phyloP scores from a whole-genome alignment of 1,140 invertebrate species.

The Linepithema humile region DNA sequence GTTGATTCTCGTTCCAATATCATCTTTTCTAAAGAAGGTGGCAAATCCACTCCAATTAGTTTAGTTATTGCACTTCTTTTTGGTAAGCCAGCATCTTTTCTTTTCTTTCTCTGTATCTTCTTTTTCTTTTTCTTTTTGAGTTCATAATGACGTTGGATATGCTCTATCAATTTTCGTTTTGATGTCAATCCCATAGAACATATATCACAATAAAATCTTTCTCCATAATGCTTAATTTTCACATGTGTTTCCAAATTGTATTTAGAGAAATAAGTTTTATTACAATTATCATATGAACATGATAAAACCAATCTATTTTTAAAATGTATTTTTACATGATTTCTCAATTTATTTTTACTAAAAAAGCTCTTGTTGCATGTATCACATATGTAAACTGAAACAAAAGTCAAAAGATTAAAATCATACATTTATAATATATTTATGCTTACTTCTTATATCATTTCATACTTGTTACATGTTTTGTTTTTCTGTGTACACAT shows the following conservation, averaged over 20 bases:
- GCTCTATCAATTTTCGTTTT: conserved; percentile 63
- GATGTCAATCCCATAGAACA: conserved; percentile 61
- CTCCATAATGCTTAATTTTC: conserved; percentile 61
- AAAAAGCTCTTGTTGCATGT: conserved; percentile 66
- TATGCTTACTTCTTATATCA: neutral
- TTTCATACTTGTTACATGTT: conserved; percentile 63
- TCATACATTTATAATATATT: neutral
- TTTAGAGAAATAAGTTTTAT: conserved; percentile 66
- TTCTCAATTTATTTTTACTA: conserved; percentile 51
- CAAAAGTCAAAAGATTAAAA: neutral
- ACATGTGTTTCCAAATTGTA: conserved; percentile 70
- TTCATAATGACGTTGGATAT: conserved; percentile 62
- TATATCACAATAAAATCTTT: conserved; percentile 72
- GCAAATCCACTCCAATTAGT: conserved; percentile 63
- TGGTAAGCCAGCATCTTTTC: conserved; percentile 62
- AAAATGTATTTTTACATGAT: conserved; percentile 60
- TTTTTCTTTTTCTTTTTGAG: neutral
- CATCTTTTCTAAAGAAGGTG: conserved; percentile 43
- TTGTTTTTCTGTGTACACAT: conserved; percentile 46
- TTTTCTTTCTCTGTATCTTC: conserved; percentile 28
- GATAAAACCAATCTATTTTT: conserved; percentile 44
- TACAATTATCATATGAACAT: conserved; percentile 73
- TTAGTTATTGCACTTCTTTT: conserved; percentile 64
- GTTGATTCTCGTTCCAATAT: conserved; percentile 42
- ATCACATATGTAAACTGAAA: conserved; percentile 70